These are phyloP conservation scores for Drosophila atripex DNA, from an alignment of 2,888 invertebrate genomes.

Conservation along the genomic window DNA sequence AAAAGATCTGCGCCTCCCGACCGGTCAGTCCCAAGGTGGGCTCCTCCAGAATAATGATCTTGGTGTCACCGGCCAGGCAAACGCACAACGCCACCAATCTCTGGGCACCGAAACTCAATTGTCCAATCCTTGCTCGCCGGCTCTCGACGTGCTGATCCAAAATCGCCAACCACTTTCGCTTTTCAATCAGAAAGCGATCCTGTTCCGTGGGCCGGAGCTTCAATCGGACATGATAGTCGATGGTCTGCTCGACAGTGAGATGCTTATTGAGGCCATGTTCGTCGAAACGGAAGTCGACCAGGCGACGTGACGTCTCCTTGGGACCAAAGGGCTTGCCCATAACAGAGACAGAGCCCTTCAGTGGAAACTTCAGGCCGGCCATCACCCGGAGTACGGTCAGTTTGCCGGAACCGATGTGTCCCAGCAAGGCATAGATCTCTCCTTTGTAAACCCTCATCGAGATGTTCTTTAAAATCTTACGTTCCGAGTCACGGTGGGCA, in stretches of 20 bases:
- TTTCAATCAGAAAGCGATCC: conserved; percentile 85
- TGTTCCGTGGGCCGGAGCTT: conserved; percentile 85
- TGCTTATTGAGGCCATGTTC: conserved; percentile 91
- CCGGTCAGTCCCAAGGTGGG: conserved; percentile 86
- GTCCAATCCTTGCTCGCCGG: conserved; percentile 84
- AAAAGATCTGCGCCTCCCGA: conserved; percentile 89
- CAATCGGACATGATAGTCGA: conserved; percentile 91
- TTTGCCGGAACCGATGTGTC: conserved; percentile 93
- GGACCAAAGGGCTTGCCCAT: conserved; percentile 85
- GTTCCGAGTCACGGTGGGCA: conserved; percentile 33
- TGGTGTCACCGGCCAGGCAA: conserved; percentile 89
- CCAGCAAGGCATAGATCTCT: conserved; percentile 87
- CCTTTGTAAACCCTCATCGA: conserved; percentile 72
- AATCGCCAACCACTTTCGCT: conserved; percentile 86
- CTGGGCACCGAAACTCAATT: conserved; percentile 89
- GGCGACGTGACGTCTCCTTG: conserved; percentile 85
- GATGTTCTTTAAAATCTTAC: conserved; percentile 64
- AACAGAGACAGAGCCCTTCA: conserved; percentile 62
- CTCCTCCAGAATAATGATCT: conserved; percentile 81
- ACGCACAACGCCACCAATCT: conserved; percentile 89
- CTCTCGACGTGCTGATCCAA: conserved; percentile 87
- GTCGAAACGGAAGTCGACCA: conserved; percentile 91
- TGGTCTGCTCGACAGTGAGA: conserved; percentile 91
- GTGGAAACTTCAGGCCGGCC: conserved; percentile 88
- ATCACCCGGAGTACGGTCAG: conserved; percentile 95